A percentile compares a stretch with the other conserved stretches of the same genome.
Conservation (phyloP, 2,797 vertebrate genomes). For the Delichon dasypus region DNA sequence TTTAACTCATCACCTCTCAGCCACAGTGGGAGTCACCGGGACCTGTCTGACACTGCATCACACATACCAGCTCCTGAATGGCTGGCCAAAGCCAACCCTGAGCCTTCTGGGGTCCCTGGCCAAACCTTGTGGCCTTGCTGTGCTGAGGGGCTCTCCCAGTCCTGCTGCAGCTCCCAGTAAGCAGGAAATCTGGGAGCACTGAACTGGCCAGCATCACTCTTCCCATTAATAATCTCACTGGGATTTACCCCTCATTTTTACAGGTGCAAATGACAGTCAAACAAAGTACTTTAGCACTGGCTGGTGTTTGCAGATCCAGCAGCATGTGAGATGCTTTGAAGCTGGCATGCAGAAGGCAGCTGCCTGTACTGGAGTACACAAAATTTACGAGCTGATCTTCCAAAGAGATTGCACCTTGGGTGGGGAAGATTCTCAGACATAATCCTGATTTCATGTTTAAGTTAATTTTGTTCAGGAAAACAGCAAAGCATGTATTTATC, state of each 20-base stretch:
- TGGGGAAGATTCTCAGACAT: background rate
- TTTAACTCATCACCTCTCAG: background rate
- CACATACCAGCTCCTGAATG: background rate
- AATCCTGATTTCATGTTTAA: background rate
- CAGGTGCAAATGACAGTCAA: background rate
- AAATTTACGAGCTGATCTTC: background rate
- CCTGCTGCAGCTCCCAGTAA: background rate
- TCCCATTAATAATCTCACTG: background rate
- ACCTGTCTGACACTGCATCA: background rate
- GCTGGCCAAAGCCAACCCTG: background rate
- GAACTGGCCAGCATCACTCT: background rate
- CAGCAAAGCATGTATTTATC: background rate
- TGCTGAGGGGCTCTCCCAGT: background rate
- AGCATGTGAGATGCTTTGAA: background rate
- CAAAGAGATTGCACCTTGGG: background rate
- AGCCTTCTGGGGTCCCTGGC: background rate
- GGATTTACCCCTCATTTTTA: background rate
- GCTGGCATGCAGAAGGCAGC: background rate
- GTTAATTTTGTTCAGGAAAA: background rate
- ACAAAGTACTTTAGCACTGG: background rate
- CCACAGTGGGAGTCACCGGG: accelerated
- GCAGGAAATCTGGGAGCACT: background rate
- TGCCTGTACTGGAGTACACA: background rate
- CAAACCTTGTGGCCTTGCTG: background rate
- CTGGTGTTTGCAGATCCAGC: background rate